Evolutionary conservation across 2,888 invertebrate species (phyloP).

Genomic region (Pseudanteris insignis): DNA sequence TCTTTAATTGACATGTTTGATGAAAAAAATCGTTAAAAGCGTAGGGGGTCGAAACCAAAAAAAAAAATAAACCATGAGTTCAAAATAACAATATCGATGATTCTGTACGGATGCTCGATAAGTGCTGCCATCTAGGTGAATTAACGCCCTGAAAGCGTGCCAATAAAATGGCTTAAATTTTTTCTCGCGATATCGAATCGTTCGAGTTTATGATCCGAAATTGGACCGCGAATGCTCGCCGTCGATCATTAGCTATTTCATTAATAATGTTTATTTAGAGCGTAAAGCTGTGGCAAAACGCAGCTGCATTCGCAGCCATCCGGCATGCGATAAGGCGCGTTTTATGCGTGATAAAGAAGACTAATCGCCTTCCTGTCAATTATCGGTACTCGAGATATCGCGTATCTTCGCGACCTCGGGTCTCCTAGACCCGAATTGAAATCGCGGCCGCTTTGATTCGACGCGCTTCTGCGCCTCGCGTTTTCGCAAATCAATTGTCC

Average conservation of each 20-base stretch:
- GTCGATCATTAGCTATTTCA: conserved; percentile 40
- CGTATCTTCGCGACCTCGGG: conserved; percentile 45
- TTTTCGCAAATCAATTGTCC: conserved; percentile 43
- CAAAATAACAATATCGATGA: too few species aligned
- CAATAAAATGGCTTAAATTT: too few species aligned
- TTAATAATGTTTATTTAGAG: conserved; percentile 41
- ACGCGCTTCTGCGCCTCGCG: conserved; percentile 34
- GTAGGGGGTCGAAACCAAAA: too few species aligned
- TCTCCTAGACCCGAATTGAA: conserved; percentile 46
- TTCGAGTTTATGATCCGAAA: conserved; percentile 19
- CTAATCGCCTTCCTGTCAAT: conserved; percentile 51
- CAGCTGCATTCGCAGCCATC: conserved; percentile 45
- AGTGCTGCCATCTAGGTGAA: too few species aligned
- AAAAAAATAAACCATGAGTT: too few species aligned
- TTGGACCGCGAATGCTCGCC: conserved; percentile 27
- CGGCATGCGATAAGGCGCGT: conserved; percentile 44
- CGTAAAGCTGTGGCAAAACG: conserved; percentile 30
- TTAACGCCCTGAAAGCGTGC: too few species aligned
- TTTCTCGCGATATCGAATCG: too few species aligned
- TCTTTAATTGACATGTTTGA: too few species aligned
- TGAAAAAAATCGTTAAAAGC: too few species aligned
- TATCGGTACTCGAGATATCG: conserved; percentile 43
- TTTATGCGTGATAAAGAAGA: conserved; percentile 51
- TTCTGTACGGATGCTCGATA: too few species aligned
- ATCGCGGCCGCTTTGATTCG: conserved; percentile 45